A percentile compares a stretch with the other conserved stretches of the same genome.
phyloP scores from a whole-genome alignment of 2,113 vertebrate species.

The Bubo blakistoni region DNA sequence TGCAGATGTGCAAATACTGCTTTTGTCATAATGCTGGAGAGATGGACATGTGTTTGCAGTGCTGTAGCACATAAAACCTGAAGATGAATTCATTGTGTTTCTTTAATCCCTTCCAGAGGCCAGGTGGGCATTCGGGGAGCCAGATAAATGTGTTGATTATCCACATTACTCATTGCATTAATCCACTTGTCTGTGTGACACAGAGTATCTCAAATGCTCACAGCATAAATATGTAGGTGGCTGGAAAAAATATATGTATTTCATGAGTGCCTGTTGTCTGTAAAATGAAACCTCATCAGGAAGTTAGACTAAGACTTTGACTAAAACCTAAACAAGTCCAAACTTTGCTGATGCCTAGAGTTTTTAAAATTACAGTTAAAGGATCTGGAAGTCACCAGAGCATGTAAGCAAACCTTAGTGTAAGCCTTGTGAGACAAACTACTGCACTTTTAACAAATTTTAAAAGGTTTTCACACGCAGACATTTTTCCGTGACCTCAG shows the following conservation, averaged over 20 bases:
- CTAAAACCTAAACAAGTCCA: background rate
- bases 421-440: background rate
- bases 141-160: constrained; percentile 27
- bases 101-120: constrained; percentile 49
- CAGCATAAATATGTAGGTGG: background rate
- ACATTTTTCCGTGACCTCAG: background rate
- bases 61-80: constrained; percentile 40
- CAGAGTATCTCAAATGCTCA: background rate
- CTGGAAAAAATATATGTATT: background rate
- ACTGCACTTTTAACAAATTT: background rate
- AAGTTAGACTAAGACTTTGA: background rate
- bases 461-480: background rate
- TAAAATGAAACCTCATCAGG: background rate
- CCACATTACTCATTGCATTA: constrained; percentile 3
- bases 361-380: background rate
- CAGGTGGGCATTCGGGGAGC: constrained; percentile 41
- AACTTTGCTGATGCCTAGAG: background rate
- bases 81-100: constrained; percentile 44
- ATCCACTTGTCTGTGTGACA: constrained; percentile 2
- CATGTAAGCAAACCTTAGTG: background rate
- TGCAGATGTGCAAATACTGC: constrained; percentile 59
- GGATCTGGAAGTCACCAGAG: background rate
- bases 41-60: constrained; percentile 38
- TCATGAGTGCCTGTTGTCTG: background rate
- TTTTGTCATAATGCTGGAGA: constrained; percentile 39